Base-by-base conservation (phyloP, 2,797 vertebrate species). In the Coranthus polyacanthus region DNA sequence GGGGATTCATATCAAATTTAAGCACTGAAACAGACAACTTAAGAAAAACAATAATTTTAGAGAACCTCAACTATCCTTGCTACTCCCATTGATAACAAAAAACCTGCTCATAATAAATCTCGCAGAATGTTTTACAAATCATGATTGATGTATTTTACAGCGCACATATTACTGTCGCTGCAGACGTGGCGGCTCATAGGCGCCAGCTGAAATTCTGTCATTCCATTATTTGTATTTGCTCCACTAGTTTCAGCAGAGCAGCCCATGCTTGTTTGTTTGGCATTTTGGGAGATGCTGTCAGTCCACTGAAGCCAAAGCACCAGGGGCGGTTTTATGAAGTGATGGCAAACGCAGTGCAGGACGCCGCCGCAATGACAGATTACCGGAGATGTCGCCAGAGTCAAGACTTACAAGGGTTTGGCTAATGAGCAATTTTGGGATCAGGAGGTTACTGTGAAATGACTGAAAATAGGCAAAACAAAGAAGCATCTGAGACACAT, bases 211-310 rank as follows among this genome's bases (percentile, higher is more conserved):
- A 77, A 71, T 66, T 66, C 53, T 70, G 59, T 68, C 68, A 79
- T 58, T 65, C 60, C 34, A 53, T 71, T 77, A 83, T 84, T 82
- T 82, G 75, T 77, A 71, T 72, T 81, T 58, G 67, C 75, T 62
- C 55, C 65, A 42, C 47, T 39, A 12, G 62, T 64, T 65, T 77
- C 61, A 53, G 75, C 21, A 41, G 70, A 76, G 59, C 52, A 45
- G 62, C 52, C 51, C 46, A 29, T 38, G 57, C 54, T 51, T 86
- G 83, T 87, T 83, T 86, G 68, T 78, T 78, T 68, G 57, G 73
- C 63, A 78, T 55, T 72, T 78, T 63, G 76, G 63, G 66, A 85
- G 63, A 63, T 78, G 65, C 42, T 84, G 73, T 84, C 75, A 83
- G 61, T 61, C 37, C 17, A 39, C 44, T 81, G 65, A 79, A 44